Base-by-base conservation (phyloP, 2,888 invertebrate genomes). In the Biston betularia region DNA sequence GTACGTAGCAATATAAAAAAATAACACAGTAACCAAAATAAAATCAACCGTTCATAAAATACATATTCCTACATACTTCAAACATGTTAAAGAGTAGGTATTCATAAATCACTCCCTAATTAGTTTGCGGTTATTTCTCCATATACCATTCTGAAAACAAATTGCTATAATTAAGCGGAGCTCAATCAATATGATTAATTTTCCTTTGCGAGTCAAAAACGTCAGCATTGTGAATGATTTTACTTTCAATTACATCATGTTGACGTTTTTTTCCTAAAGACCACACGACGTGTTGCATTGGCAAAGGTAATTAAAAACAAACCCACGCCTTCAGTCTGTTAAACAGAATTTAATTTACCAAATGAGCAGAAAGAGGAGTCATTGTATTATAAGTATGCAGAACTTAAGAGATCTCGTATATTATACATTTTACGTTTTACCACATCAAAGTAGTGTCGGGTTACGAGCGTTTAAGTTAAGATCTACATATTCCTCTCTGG, bases 151-250 rank as follows among this genome's bases (percentile, higher is more conserved):
- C 12, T 49, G 55, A 33, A 56, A 63, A 50, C 56, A 63, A 56
- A 56, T 63, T 63, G 56, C 42, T 44, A 49, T 56, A 63, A 63
- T 63, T 63, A 56, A 63, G 49, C 40, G 15, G 14, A 9, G 56
- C 50, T 63, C 49, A 56, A 56, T 63, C 49, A 56, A 49, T 49
- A 49, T 55, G 42, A 56, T 55, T 56, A 42, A 49, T 56, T 56
- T 63, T 49, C 55, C 44, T 56, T 44, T 54, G 48, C n/a, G 56
- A 50, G 62, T 40, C 10, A 54, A 49, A 49, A 14, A n/a, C n/a
- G 49, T 38, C 24, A 54, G 46, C 42, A 55, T n/a, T 35, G 15
- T 5, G 6, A 38, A 14, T 9, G 48, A 40, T 38, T 48, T 49
- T 24, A 10, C 40, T 58, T 58, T 11, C 12, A 14, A 24, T 24